Base-by-base conservation (phyloP, 2,888 invertebrate genomes). In the Leptinotarsa rubiginosa region DNA sequence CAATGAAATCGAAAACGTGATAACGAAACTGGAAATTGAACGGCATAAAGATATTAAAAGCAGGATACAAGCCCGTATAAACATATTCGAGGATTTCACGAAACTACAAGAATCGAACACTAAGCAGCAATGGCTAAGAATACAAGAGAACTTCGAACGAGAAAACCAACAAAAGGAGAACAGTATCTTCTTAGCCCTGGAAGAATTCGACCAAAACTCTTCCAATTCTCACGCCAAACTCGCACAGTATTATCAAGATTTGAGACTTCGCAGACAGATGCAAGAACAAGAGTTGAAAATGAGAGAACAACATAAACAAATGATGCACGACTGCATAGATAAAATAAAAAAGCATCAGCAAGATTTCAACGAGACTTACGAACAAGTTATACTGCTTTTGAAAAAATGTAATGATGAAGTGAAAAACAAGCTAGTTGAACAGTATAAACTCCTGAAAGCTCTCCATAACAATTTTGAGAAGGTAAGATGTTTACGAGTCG, bases 281-380 rank as follows among this genome's bases (percentile, higher is more conserved):
- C 80, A 90, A 73, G 88, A 90, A 80, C 85, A 90, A 73, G 90
- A 90, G 80, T 88, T 91, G 81, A 89, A 90, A 82, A 89, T 89
- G 70, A 89, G 87, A 82, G 84, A 85, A 79, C 82, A 80, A 75
- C 79, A 81, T 73, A 81, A 80, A 65, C 79, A 81, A 73, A 54
- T 82, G 69, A 64, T 86, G 16, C 79, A 77, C 47, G 77, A 77
- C 47, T 78, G 82, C 50, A 82, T 91, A 78, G 90, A 91, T n/a
- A 88, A 89, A 0, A 89, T 93, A 20, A 89, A 90, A 41, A 88
- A 89, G 62, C 90, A 90, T 78, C 91, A 92, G 78, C 88, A 88
- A 0, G 90, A 89, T 80, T 92, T 92, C 79, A 89, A 89, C 69
- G 83, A 84, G n/a, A 87, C 89, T 76, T 92, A 91, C 81, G 90